phyloP scores from a whole-genome alignment of 2,888 invertebrate genomes.

The Sialis fuliginosa region DNA sequence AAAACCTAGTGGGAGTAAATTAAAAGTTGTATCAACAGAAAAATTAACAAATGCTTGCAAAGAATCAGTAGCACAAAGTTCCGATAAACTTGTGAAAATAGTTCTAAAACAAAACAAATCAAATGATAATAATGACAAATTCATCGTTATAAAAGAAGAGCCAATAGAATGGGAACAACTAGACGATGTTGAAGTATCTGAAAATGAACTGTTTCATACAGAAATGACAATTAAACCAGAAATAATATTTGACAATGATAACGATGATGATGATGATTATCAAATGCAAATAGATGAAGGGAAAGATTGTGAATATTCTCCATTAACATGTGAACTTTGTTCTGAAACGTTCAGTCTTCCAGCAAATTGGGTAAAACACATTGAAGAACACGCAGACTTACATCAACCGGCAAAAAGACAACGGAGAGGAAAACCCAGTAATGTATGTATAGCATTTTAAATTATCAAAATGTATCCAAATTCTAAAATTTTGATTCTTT shows the following conservation, averaged over 20 bases:
- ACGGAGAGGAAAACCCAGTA: slow-evolving; percentile 32
- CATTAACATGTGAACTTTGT: slow-evolving; percentile 66
- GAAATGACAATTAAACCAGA: slow-evolving; percentile 55
- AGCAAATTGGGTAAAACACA: slow-evolving; percentile 68
- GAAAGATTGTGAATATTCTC: slow-evolving; percentile 49
- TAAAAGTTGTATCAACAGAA: slow-evolving; percentile 2
- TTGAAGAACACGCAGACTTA: slow-evolving; percentile 58
- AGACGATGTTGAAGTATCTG: slow-evolving; percentile 43
- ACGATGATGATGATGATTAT: slow-evolving; percentile 12
- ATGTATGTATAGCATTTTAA: slow-evolving; percentile 26
- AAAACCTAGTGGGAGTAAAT: neutral
- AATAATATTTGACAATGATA: slow-evolving; percentile 17
- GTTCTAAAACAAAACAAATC: slow-evolving; percentile 1
- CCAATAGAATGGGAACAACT: slow-evolving; percentile 56
- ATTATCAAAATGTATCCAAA: slow-evolving; percentile 11
- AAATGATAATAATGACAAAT: slow-evolving; percentile 16
- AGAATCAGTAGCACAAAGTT: neutral
- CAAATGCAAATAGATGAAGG: slow-evolving; percentile 25
- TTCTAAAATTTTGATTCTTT: neutral
- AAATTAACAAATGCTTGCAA: slow-evolving; percentile 6
- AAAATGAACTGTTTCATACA: slow-evolving; percentile 43
- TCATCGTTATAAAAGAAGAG: slow-evolving; percentile 29
- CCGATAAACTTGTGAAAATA: neutral
- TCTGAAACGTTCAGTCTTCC: slow-evolving; percentile 68
- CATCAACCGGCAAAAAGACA: slow-evolving; percentile 35